Evolutionary conservation across 2,797 vertebrate species (phyloP), one percentile per base, ranked within the genome.

Genomic region (Cryptoblepharus egeriae): DNA sequence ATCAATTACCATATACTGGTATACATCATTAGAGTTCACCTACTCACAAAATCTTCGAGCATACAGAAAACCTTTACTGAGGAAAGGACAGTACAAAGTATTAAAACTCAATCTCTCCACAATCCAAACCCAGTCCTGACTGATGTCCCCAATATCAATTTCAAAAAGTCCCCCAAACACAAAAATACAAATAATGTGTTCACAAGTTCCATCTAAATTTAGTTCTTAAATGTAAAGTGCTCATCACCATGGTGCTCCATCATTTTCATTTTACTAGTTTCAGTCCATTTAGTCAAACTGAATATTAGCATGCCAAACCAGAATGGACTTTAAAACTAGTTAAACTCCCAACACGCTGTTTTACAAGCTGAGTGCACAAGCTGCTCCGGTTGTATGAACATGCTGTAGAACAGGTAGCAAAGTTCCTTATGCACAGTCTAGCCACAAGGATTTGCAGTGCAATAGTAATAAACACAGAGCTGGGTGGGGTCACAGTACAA

Each of bases 351-450:
- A 49, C 57, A 80, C 37, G 24, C 32, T 42, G 37, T 22, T 76
- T 76, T 63, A 76, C 26, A 42, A 76, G 6, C 1, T 74, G 57
- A 22, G 70, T 1, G 30, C 22, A 28, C 79, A 77, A 39, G 11
- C 55, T 84, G 7, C 70, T 22, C 70, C 32, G 18, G 45, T 73
- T 64, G 35, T 28, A 11, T 20, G 32, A 80, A 72, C 30, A 37
- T 28, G 30, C 28, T 64, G n/a, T 24, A 74, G 35, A 80, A 80
- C 57, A 49, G 57, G n/a, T 72, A 80, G 18, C 30, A 71, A 80
- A 80, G 13, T 22, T 68, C 15, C 30, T 12, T 28, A 20, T 39
- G 24, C 5, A n/a, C n/a, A 71, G 37, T 55, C n/a, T 28, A 80
- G 58, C 32, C n/a, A 49, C 55, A 45, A 60, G 5, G n/a, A 61